Conservation (phyloP, 2,797 vertebrate species). For the Gymnopithys bicolor region DNA sequence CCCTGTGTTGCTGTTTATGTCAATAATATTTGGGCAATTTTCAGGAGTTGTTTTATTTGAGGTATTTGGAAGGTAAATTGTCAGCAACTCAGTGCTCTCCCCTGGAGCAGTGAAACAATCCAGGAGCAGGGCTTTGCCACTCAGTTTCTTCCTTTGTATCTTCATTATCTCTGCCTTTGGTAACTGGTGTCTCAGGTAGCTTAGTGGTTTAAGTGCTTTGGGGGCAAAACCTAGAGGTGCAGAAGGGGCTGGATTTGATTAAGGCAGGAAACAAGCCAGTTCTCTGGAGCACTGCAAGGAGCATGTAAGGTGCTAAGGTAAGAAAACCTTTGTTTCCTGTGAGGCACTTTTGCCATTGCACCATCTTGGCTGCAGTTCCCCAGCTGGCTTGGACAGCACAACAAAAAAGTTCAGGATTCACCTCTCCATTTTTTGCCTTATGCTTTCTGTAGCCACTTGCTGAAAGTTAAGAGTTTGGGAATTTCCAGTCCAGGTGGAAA, state of each 20-base stretch:
- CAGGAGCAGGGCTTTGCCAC: background rate
- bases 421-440: background rate
- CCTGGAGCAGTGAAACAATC: background rate
- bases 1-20: constrained; percentile 5
- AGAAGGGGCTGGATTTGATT: background rate
- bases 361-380: background rate
- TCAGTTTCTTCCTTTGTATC: background rate
- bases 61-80: background rate
- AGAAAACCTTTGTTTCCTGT: background rate
- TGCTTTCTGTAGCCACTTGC: background rate
- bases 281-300: background rate
- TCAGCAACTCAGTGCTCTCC: background rate
- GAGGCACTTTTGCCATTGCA: background rate
- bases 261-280: background rate
- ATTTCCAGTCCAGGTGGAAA: background rate
- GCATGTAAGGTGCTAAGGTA: background rate
- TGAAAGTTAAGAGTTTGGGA: background rate
- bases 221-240: background rate
- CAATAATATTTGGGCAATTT: background rate
- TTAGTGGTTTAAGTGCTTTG: background rate
- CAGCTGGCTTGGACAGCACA: background rate
- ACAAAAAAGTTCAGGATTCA: background rate
- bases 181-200: background rate
- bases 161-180: background rate
- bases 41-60: constrained; percentile 12